phyloP scores from a whole-genome alignment of 2,888 invertebrate genomes.

The Thereva unica region DNA sequence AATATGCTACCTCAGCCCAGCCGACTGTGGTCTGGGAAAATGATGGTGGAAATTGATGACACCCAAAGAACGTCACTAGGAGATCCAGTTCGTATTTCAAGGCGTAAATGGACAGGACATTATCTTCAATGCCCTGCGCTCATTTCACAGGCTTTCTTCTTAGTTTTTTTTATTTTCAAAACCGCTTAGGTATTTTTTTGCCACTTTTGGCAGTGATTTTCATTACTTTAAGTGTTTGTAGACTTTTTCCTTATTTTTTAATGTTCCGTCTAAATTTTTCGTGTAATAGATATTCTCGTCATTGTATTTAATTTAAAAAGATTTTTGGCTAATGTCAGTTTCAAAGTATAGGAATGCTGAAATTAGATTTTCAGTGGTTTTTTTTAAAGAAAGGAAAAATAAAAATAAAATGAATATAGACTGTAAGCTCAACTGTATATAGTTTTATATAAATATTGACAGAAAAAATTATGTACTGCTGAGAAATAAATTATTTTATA shows the following conservation, averaged over 20 bases:
- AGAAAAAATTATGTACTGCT: constrained; percentile 34
- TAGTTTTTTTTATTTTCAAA: constrained; percentile 1
- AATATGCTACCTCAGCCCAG: constrained; percentile 19
- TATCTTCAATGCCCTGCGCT: background rate
- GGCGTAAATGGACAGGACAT: background rate
- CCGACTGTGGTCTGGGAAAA: constrained; percentile 11
- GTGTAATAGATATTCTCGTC: constrained; percentile 21
- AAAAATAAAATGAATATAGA: constrained; percentile 8
- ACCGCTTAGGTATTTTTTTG: constrained; percentile 14
- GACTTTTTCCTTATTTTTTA: constrained; percentile 13
- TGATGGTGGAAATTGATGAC: background rate
- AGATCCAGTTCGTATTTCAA: background rate
- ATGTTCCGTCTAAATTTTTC: background rate
- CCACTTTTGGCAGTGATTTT: constrained; percentile 12
- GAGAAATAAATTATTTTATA: constrained; percentile 42
- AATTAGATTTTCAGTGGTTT: too few species aligned
- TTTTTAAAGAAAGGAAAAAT: too few species aligned
- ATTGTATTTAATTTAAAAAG: constrained; percentile 16
- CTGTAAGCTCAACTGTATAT: constrained; percentile 36
- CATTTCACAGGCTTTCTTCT: constrained; percentile 4
- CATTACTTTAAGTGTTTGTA: constrained; percentile 15
- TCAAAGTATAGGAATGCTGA: too few species aligned
- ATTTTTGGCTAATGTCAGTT: constrained; percentile 13
- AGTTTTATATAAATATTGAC: constrained; percentile 38
- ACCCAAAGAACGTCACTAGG: constrained; percentile 25